A percentile compares a stretch with the other conserved stretches of the same genome.
These are phyloP conservation scores for Erebia palarica DNA, from an alignment of 2,888 invertebrate species.

Conservation along the genomic window DNA sequence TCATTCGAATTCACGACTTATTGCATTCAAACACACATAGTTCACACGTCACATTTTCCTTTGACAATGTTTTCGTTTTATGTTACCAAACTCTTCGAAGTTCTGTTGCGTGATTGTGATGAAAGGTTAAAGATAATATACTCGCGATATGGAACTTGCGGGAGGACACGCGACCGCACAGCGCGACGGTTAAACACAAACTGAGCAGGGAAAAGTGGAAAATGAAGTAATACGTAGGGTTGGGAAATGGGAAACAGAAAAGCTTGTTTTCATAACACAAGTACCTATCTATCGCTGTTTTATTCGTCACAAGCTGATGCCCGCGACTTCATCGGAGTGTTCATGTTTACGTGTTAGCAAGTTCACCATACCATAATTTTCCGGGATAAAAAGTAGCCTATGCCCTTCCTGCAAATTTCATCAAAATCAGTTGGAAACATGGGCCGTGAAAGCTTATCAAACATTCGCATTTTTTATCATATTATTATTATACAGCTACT, in stretches of 20 bases:
- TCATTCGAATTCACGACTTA: constrained; percentile 42
- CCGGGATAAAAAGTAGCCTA: too few species aligned
- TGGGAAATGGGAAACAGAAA: constrained; percentile 34
- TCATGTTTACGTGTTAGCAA: too few species aligned
- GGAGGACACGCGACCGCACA: constrained; percentile 42
- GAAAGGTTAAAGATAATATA: constrained; percentile 39
- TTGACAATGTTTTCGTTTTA: constrained; percentile 32
- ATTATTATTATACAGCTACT: too few species aligned
- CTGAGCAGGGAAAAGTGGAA: constrained; percentile 61
- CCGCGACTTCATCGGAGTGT: too few species aligned
- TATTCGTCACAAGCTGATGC: too few species aligned
- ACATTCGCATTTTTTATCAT: too few species aligned
- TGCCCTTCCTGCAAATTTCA: too few species aligned
- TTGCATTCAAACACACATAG: constrained; percentile 36
- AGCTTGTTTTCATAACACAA: constrained; percentile 2
- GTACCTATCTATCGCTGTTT: too few species aligned
- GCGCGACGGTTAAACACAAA: constrained; percentile 53
- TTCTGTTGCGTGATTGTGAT: constrained; percentile 39
- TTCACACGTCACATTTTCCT: constrained; percentile 51
- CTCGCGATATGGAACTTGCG: constrained; percentile 36
- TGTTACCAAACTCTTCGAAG: constrained; percentile 29
- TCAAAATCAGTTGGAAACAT: too few species aligned
- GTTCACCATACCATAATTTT: too few species aligned
- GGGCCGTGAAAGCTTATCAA: too few species aligned
- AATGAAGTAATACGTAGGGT: constrained; percentile 61